Evolutionary conservation across 2,113 vertebrate species (phyloP).

Genomic region (Cyanoramphus novaezelandiae): DNA sequence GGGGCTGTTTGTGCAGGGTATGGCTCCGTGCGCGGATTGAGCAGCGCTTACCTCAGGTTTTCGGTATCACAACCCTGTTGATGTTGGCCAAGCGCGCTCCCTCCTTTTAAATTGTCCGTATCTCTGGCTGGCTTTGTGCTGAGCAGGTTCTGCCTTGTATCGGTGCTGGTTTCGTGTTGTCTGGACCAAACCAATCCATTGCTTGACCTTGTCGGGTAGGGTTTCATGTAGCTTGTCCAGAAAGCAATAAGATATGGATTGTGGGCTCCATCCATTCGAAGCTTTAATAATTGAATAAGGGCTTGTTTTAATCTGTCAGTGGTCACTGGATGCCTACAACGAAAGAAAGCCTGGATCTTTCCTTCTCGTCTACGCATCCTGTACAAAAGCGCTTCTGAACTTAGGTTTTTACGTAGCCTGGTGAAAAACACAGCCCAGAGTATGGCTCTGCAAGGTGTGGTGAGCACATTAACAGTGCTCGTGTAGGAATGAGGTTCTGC

Average conservation of each 20-base stretch:
- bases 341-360: background rate
- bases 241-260: background rate
- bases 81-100: background rate
- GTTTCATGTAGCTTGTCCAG: background rate
- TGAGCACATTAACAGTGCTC: background rate
- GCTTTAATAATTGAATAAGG: background rate
- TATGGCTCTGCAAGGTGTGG: background rate
- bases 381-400: background rate
- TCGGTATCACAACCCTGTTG: background rate
- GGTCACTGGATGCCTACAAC: background rate
- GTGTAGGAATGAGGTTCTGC: background rate
- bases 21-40: background rate
- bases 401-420: background rate
- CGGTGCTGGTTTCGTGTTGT: background rate
- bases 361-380: background rate
- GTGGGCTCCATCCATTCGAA: background rate
- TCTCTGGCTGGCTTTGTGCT: background rate
- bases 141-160: background rate
- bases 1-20: accelerated
- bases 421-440: background rate
- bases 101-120: background rate
- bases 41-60: background rate
- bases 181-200: background rate
- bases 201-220: background rate
- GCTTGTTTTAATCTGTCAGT: background rate